Percentiles rank a stretch among this genome's conserved stretches.
Evolutionary conservation across 2,888 invertebrate species (phyloP).

Genomic region (Syrista parreyssii): DNA sequence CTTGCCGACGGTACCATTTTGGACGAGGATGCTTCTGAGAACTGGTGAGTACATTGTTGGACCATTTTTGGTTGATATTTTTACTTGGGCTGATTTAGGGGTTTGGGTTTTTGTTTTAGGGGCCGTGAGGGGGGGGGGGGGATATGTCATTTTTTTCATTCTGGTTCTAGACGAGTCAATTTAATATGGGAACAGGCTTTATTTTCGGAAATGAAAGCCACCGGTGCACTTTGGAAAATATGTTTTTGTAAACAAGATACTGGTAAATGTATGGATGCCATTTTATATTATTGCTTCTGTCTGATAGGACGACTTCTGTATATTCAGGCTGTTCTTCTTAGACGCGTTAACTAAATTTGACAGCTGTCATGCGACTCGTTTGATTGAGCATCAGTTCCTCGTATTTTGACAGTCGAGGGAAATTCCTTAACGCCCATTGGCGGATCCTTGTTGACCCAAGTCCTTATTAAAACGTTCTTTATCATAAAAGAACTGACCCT

Average conservation of each 20-base stretch:
- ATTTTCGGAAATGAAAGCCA: neutral
- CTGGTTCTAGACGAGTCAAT: neutral
- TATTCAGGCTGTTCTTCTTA: too few relatives aligned
- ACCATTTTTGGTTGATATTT: too few relatives aligned
- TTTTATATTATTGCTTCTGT: neutral
- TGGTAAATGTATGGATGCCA: neutral
- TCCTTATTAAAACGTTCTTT: neutral
- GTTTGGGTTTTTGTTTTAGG: neutral
- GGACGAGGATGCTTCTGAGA: slow-evolving; percentile 70
- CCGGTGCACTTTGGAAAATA: neutral
- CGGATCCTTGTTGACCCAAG: neutral
- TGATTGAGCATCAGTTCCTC: neutral
- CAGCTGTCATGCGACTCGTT: neutral
- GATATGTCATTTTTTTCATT: neutral
- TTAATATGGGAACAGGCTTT: neutral
- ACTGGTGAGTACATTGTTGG: slow-evolving; percentile 49
- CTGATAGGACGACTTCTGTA: neutral
- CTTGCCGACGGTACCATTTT: slow-evolving; percentile 74
- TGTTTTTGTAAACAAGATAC: neutral
- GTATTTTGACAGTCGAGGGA: neutral
- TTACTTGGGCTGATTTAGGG: neutral
- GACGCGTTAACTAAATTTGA: neutral
- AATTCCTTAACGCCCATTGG: neutral
- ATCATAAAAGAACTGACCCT: neutral
- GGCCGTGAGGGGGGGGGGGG: accelerated